Base-by-base conservation (phyloP, 2,888 invertebrate species). In the Lasioglossum lativentre region DNA sequence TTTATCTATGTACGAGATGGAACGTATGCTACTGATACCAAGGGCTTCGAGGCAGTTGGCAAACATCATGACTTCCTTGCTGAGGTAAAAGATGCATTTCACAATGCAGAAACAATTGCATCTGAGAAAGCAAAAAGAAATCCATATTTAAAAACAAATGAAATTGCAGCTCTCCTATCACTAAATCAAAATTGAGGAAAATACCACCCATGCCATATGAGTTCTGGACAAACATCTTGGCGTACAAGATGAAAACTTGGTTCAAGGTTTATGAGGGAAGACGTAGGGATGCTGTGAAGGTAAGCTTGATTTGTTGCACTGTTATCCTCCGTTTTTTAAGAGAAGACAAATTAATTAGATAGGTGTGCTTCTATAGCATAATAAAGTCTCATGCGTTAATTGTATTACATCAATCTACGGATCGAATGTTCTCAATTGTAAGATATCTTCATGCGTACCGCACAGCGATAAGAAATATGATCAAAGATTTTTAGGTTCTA, bases 1-100 rank as follows among this genome's bases (percentile, higher is more conserved):
- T 85, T 94, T 96, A n/a, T 95, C 96, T 4, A 96, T 96, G 93
- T 96, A 95, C 89, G 96, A 96, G 92, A 94, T 96, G 82, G 96
- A 96, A 93, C 94, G 96, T 59, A 96, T 96, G 95, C 94, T 96
- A 56, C 92, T 96, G 27, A 96, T 96, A 93, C 96, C 96, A 6
- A 94, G 95, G 88, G 96, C 96, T 82, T 96, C 96, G 23, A 95
- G 95, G 59, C 95, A 96, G 66, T 93, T 96, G 85, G 95, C 96
- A 70, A 93, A 94, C 76, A 94, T 96, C 23, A 96, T 96, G 96
- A 96, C 96, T 0, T 95, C 96, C 47, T 94, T 96, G 75, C 93
- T 96, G 68, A 96, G 96, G 95, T 95, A 82, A 47, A 45, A 23
- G 8, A 68, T 68, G 12, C 8, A 23, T 4, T 47, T 47, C 3